Evolutionary conservation across 2,888 invertebrate species (phyloP).

Genomic region (Dolichomitus sp.): DNA sequence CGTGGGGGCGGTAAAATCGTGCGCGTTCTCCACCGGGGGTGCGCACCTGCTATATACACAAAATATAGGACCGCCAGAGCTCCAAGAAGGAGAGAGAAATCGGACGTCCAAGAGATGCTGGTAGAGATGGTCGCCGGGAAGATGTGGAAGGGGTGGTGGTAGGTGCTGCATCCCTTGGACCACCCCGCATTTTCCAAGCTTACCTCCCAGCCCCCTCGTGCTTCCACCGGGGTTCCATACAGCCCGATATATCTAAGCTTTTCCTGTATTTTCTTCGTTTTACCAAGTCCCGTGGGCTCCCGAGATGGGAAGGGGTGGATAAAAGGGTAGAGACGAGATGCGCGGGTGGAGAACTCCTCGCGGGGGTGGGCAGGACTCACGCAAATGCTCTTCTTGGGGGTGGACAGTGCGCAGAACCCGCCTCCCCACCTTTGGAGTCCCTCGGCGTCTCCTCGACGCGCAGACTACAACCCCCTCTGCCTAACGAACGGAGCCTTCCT

Average conservation of each 20-base stretch:
- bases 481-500: constrained; percentile 65
- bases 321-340: constrained; percentile 58
- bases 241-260: constrained; percentile 36
- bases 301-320: constrained; percentile 7
- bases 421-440: constrained; percentile 84
- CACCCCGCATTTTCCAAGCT: constrained; percentile 52
- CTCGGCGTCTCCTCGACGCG: constrained; percentile 65
- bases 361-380: constrained; percentile 73
- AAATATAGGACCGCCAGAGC: constrained; percentile 18
- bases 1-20: constrained; percentile 62
- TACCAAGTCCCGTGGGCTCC: constrained; percentile 10
- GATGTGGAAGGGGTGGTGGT: constrained; percentile 62
- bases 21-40: constrained; percentile 60
- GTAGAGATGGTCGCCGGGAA: constrained; percentile 38
- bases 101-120: constrained; percentile 44
- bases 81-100: constrained; percentile 29
- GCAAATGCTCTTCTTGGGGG: constrained; percentile 74
- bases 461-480: constrained; percentile 63
- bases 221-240: constrained; percentile 35
- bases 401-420: constrained; percentile 85
- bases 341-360: constrained; percentile 63
- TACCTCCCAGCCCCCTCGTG: constrained; percentile 23
- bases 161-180: constrained; percentile 72
- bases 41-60: constrained; percentile 54
- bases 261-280: constrained; percentile 56